Base-by-base conservation (phyloP, 2,797 vertebrate species). In the Pipistrellus pipistrellus region DNA sequence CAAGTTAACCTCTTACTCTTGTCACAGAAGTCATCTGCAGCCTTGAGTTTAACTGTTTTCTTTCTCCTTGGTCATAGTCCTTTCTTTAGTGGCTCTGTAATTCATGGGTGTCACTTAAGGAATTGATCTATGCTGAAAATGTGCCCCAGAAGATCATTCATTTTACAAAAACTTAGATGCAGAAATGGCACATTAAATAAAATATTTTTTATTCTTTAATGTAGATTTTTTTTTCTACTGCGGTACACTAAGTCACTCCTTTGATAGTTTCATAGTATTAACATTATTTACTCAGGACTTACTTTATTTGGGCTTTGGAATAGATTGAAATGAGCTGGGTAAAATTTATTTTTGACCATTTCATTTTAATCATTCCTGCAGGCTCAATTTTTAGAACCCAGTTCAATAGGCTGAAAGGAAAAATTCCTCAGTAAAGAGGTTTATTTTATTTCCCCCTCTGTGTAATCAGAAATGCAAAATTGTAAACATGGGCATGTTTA, bases 121-220 rank as follows among this genome's bases (percentile, higher is more conserved):
- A 97, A 96, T 93, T 90, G 92, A 95, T 94, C n/a, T 51, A 59
- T 83, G 91, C 94, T 93, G 72, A 93, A 84, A 97, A 95, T 95
- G 85, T 94, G 18, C 51, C 68, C 83, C 91, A 23, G 76, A 82
- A 82, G 97, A 93, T 95, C n/a, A 96, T 95, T 95, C 23, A 95
- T 95, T 98, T 97, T 93, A 83, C 62, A 96, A 96, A 96, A 88
- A 85, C 5, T 62, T 93, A 71, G 30, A 93, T 92, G 81, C 18
- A 92, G 75, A 68, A 57, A 95, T 69, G 69, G 97, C 93, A 93
- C 18, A 59, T 96, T 80, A 96, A 90, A 94, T 94, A 93, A 95
- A 97, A 71, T 41, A 17, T 51, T 77, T 96, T 92, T 13, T 93
- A 72, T 92, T 95, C 76, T 91, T 96, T 88, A 96, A 72, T 9